phyloP scores from a whole-genome alignment of 2,797 vertebrate genomes.

The Salarias fasciatus region DNA sequence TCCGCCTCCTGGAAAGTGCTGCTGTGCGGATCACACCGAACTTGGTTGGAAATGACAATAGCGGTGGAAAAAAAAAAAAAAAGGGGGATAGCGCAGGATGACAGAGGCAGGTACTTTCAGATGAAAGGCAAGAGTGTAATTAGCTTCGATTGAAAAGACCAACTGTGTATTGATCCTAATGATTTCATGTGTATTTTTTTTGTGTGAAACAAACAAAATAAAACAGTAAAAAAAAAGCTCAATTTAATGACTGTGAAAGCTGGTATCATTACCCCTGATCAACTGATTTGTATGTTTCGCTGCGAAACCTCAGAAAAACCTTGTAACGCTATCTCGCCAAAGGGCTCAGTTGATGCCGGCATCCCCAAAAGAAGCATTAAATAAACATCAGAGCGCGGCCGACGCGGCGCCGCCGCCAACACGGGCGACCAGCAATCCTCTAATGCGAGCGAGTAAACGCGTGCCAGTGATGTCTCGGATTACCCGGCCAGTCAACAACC shows the following conservation, averaged over 20 bases:
- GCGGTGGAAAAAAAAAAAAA: constrained; percentile 1
- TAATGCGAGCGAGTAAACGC: constrained; percentile 63
- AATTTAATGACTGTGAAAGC: not conserved
- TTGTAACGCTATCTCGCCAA: too few species aligned
- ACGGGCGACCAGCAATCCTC: constrained; percentile 62
- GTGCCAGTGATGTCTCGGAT: constrained; percentile 67
- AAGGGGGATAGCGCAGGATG: constrained; percentile 1
- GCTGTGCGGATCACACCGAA: constrained; percentile 54
- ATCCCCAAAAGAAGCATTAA: constrained; percentile 33
- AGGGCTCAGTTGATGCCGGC: constrained; percentile 20
- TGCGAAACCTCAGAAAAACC: not conserved
- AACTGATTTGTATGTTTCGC: not conserved
- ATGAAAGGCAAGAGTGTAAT: constrained; percentile 20
- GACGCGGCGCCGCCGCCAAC: constrained; percentile 27
- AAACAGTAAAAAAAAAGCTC: not conserved
- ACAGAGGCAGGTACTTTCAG: constrained; percentile 40
- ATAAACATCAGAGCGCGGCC: constrained; percentile 41
- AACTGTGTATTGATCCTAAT: constrained; percentile 31
- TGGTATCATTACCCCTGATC: not conserved
- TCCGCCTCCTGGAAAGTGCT: constrained; percentile 56
- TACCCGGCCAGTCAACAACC: constrained; percentile 74
- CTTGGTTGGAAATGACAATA: constrained; percentile 50
- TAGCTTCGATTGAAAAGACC: constrained; percentile 20
- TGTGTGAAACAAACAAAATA: not conserved
- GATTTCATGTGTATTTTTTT: constrained; percentile 6